These are phyloP conservation scores for Tachystola acroxantha DNA, from an alignment of 2,888 invertebrate genomes.

Conservation along the genomic window DNA sequence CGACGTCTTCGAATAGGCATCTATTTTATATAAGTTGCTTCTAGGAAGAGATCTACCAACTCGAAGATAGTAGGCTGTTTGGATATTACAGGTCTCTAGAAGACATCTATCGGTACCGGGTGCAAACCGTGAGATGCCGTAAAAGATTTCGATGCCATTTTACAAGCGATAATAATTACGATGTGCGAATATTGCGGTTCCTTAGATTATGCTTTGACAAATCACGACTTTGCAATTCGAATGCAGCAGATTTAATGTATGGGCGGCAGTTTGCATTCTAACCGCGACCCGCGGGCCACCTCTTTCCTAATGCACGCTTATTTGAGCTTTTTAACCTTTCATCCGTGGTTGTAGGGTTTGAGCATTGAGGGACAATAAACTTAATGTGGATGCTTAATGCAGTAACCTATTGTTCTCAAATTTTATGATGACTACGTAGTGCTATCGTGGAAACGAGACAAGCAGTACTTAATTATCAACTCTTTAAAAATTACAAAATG, in stretches of 20 bases:
- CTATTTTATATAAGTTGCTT: conserved; percentile 14
- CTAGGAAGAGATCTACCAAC: not conserved
- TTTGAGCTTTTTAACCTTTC: conserved; percentile 78
- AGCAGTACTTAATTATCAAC: no score
- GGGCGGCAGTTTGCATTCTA: conserved; percentile 78
- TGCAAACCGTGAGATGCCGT: conserved; percentile 47
- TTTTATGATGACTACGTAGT: not conserved
- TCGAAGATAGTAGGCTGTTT: not conserved
- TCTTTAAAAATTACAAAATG: no score
- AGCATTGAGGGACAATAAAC: conserved; percentile 72
- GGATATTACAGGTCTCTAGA: not conserved
- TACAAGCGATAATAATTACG: conserved; percentile 75
- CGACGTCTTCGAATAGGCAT: conserved; percentile 13
- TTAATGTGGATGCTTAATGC: conserved; percentile 57
- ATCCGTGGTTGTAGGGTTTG: conserved; percentile 64
- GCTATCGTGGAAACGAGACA: no score
- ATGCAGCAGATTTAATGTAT: conserved; percentile 77
- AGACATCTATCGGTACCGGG: conserved; percentile 12
- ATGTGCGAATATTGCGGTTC: conserved; percentile 77
- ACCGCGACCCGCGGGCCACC: conserved; percentile 75
- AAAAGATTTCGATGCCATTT: conserved; percentile 70
- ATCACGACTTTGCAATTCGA: conserved; percentile 78
- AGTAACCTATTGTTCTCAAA: conserved; percentile 9
- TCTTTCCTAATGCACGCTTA: conserved; percentile 78
- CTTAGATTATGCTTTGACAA: conserved; percentile 78